A percentile compares a stretch with the other conserved stretches of the same genome.
These are phyloP conservation scores for Phasia obesa DNA, from an alignment of 2,888 invertebrate genomes.

Conservation along the genomic window DNA sequence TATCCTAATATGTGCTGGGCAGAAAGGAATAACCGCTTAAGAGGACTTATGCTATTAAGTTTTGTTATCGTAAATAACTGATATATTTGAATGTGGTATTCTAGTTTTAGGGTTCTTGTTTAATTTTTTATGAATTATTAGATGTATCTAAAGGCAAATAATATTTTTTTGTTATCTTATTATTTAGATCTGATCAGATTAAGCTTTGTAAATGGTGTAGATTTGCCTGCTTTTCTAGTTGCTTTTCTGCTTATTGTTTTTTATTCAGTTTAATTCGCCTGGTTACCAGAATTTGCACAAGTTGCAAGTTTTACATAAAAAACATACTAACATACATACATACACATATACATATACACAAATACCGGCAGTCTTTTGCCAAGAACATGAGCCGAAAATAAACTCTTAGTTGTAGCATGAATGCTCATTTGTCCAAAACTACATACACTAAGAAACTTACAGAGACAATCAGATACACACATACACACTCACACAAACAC, in stretches of 20 bases:
- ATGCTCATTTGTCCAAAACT: conserved; percentile 55
- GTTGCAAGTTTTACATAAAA: conserved; percentile 56
- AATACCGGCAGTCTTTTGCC: neutral
- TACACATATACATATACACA: neutral
- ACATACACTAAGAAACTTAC: conserved; percentile 5
- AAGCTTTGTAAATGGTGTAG: conserved; percentile 58
- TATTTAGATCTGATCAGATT: too few species aligned
- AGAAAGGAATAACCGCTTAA: too few species aligned
- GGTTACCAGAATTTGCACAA: conserved; percentile 61
- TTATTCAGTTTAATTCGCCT: conserved; percentile 67
- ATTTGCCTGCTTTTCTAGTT: conserved; percentile 26
- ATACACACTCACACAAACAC: too few species aligned
- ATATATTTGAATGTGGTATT: too few species aligned
- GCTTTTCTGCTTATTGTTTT: conserved; percentile 47
- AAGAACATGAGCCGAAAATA: conserved; percentile 46
- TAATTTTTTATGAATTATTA: too few species aligned
- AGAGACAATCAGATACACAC: conserved; percentile 21
- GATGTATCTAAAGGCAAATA: too few species aligned
- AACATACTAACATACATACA: too few species aligned
- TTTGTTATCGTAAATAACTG: too few species aligned
- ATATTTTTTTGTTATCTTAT: too few species aligned
- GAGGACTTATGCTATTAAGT: too few species aligned
- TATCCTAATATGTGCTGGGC: too few species aligned
- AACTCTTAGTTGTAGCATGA: conserved; percentile 43
- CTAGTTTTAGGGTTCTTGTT: too few species aligned